Base-by-base conservation (phyloP, 2,797 vertebrate genomes). In the Danio jaintianensis region DNA sequence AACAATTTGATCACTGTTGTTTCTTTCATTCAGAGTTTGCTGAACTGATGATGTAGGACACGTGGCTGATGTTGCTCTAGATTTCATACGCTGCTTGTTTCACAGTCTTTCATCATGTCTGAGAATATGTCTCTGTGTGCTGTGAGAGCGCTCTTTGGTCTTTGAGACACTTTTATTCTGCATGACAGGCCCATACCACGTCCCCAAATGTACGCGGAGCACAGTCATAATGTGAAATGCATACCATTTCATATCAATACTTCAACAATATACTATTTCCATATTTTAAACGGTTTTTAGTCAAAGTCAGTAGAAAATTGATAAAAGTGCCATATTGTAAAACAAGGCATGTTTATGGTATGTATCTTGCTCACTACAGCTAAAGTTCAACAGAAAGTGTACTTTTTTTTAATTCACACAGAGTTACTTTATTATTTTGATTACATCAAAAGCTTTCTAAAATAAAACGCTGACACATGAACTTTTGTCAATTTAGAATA, bases 71-170 rank as follows among this genome's bases (percentile, higher is more conserved):
- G 45, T 78, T 73, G 47, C 79, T 58, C 48, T 29, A 75, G 55
- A 83, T 79, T 69, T 83, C 70, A 61, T 48, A 66, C 15, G 84
- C 80, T 53, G 70, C 58, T 61, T 40, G 48, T 93, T 93, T 91
- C 92, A 87, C 45, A 69, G 53, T 77, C 86, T 94, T 93, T 93
- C 92, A 93, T 93, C 92, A 93, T 88, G 88, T 84, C 76, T 83
- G 72, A 79, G 70, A 69, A 48, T 61, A 15, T 69, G 67, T 20
- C 50, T 64, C 58, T 42, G 64, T 50, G 47, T 29, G 36, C 42
- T 63, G 36, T 42, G 47, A 69, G 67, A 75, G 29, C 3, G 29
- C 71, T 45, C 71, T 82, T 80, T 48, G 66, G 69, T 71, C 53
- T 72, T 50, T 15, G 40, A 56, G 61, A 84, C 4, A 6, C 52